Evolutionary conservation across 2,888 invertebrate species (phyloP).

Genomic region (Latrodectus elegans): DNA sequence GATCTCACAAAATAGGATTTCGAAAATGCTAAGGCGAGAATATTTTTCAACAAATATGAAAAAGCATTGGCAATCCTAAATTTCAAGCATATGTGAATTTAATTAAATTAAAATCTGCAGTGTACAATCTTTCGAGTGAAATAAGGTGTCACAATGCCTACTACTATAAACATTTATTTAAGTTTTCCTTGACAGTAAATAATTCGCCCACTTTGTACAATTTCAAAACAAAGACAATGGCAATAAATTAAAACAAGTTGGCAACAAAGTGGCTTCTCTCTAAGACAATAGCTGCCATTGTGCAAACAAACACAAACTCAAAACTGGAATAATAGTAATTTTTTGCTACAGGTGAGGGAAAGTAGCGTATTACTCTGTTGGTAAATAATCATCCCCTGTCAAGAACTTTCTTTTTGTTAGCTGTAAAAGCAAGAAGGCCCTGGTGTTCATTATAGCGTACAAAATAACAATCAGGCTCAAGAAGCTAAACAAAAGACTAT

Average conservation of each 20-base stretch:
- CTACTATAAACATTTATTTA: too few relatives aligned
- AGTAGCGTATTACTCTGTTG: conserved; percentile 32
- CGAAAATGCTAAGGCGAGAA: too few relatives aligned
- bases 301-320: not conserved
- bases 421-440: not conserved
- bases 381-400: conserved; percentile 42
- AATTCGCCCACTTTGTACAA: too few relatives aligned
- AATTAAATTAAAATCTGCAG: too few relatives aligned
- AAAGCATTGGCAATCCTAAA: too few relatives aligned
- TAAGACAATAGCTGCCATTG: not conserved
- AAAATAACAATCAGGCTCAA: conserved; percentile 18
- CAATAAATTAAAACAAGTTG: not conserved
- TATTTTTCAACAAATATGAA: too few relatives aligned
- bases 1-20: too few relatives aligned
- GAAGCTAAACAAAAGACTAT: conserved; percentile 27
- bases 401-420: conserved; percentile 30
- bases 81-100: too few relatives aligned
- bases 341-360: not conserved
- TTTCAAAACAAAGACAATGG: too few relatives aligned
- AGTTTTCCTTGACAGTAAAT: too few relatives aligned
- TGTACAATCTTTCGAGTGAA: too few relatives aligned
- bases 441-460: conserved; percentile 37
- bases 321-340: conserved; percentile 23
- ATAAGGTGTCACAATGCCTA: too few relatives aligned
- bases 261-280: not conserved